Conservation (phyloP, 1,140 invertebrate species). For the Pseudoatta argentina region DNA sequence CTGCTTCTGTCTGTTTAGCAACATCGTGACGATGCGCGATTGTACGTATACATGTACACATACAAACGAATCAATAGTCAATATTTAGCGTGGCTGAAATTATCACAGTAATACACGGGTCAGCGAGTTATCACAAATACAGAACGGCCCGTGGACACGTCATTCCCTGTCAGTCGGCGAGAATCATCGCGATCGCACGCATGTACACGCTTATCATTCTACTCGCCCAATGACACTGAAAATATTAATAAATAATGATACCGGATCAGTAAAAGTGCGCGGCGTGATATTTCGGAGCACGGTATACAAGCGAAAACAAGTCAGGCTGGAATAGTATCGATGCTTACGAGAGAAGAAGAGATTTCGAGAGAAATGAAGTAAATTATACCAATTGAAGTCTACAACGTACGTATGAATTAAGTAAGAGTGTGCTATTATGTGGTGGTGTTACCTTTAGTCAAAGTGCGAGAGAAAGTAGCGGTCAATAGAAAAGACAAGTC, state of each 20-base stretch:
- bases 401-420: background rate
- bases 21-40: slow-evolving; percentile 19
- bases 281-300: background rate
- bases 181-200: slow-evolving; percentile 44
- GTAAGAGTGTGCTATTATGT: background rate
- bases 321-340: background rate
- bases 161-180: slow-evolving; percentile 21
- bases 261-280: background rate
- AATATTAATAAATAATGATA: background rate
- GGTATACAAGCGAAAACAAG: background rate
- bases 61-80: background rate
- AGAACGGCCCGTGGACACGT: slow-evolving; percentile 5
- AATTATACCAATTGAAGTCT: background rate
- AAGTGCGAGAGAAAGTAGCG: background rate
- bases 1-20: slow-evolving; percentile 21
- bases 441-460: background rate
- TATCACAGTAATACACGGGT: slow-evolving; percentile 59
- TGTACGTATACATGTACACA: background rate
- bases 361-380: background rate
- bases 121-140: slow-evolving; percentile 67
- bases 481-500: background rate
- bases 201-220: background rate
- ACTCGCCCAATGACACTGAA: no score
- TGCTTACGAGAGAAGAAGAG: background rate
- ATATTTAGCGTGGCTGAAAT: slow-evolving; percentile 35